Evolutionary conservation across 2,797 vertebrate species (phyloP).

Genomic region (Gastrophryne carolinensis): DNA sequence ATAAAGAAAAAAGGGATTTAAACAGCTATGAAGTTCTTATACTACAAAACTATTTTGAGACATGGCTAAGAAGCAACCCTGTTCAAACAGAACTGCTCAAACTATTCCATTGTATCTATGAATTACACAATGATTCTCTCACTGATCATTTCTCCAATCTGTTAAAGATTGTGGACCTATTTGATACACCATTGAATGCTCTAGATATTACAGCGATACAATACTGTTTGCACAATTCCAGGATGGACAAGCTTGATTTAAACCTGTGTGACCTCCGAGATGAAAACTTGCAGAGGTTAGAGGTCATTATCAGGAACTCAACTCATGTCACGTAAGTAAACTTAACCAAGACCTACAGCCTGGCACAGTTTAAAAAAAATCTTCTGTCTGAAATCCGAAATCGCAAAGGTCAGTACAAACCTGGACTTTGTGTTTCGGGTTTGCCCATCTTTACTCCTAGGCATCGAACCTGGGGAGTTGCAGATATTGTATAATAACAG

Average conservation of each 20-base stretch:
- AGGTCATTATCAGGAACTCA: background rate
- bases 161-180: background rate
- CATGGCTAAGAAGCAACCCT: background rate
- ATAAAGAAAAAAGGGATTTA: background rate
- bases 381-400: too few species aligned
- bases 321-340: conserved; percentile 21
- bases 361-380: too few species aligned
- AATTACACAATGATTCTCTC: conserved; percentile 3
- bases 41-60: background rate
- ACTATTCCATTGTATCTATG: conserved; percentile 27
- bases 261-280: conserved; percentile 12
- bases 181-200: conserved; percentile 1
- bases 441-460: too few species aligned
- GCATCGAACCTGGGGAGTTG: too few species aligned
- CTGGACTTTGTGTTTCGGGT: too few species aligned
- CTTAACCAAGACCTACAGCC: too few species aligned
- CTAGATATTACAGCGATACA: background rate
- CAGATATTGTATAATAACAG: too few species aligned
- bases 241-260: conserved; percentile 1
- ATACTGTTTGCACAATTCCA: conserved; percentile 17
- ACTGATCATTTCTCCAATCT: background rate
- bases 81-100: background rate
- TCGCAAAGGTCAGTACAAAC: too few species aligned
- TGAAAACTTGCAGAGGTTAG: background rate
- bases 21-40: background rate